phyloP scores from a whole-genome alignment of 2,113 vertebrate genomes.

The Conger conger region DNA sequence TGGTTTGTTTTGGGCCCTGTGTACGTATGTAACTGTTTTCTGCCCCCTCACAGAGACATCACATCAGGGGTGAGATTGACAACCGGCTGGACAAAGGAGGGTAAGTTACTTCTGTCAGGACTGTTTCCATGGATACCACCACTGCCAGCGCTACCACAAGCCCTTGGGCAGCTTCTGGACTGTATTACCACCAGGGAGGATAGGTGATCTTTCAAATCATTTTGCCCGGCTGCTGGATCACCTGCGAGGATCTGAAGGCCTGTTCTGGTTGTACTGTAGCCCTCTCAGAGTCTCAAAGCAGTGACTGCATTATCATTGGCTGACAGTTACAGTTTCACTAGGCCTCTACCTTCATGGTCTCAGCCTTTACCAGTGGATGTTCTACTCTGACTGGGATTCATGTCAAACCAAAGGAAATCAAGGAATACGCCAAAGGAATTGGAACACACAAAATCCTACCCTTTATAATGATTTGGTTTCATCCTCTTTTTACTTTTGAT shows the following conservation, averaged over 20 bases:
- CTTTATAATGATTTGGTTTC: background rate
- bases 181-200: slow-evolving; percentile 93
- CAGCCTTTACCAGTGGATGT: background rate
- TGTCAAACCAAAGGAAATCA: background rate
- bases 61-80: slow-evolving; percentile 84
- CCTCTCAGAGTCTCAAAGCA: background rate
- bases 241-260: slow-evolving; percentile 78
- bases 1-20: slow-evolving; percentile 49
- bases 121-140: slow-evolving; percentile 86
- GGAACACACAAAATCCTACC: background rate
- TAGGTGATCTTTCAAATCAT: slow-evolving; percentile 89
- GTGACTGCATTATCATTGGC: background rate
- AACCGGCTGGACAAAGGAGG: slow-evolving; percentile 85
- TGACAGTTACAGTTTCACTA: background rate
- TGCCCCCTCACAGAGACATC: slow-evolving; percentile 75
- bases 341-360: background rate
- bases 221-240: slow-evolving; percentile 98
- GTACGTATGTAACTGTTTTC: slow-evolving; percentile 45
- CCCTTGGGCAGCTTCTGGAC: slow-evolving; percentile 87
- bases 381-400: background rate
- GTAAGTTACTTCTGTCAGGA: slow-evolving; percentile 88
- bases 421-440: background rate
- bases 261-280: too few species aligned
- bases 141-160: slow-evolving; percentile 85
- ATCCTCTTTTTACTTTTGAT: background rate